These are phyloP conservation scores for Sceliomorpha sp. DNA, from an alignment of 2,888 invertebrate genomes.

Conservation along the genomic window DNA sequence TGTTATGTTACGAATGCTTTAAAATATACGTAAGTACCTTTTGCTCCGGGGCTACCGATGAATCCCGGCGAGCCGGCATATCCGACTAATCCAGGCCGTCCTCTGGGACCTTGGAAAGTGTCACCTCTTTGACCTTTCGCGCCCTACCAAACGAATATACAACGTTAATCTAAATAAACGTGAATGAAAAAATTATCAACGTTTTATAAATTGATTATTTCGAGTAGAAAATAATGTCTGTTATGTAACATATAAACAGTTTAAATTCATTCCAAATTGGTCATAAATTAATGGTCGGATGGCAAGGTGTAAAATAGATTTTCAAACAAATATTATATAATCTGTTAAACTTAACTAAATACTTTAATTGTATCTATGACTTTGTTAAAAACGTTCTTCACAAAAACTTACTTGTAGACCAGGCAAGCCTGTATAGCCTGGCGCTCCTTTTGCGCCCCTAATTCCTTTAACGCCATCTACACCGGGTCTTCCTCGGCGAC, in stretches of 20 bases:
- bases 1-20: too few relatives aligned
- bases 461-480: conserved; percentile 72
- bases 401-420: conserved; percentile 78
- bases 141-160: conserved; percentile 67
- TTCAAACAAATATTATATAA: too few relatives aligned
- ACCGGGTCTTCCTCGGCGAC: conserved; percentile 72
- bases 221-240: too few relatives aligned
- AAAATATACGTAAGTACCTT: conserved; percentile 62
- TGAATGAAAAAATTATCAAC: too few relatives aligned
- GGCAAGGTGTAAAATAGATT: too few relatives aligned
- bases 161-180: neutral
- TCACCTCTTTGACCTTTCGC: conserved; percentile 80
- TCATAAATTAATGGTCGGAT: too few relatives aligned
- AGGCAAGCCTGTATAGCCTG: conserved; percentile 81
- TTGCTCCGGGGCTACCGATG: conserved; percentile 69
- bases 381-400: too few relatives aligned
- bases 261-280: too few relatives aligned
- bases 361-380: too few relatives aligned
- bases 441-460: conserved; percentile 80
- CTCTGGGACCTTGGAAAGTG: conserved; percentile 82
- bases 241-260: too few relatives aligned
- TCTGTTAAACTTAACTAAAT: too few relatives aligned
- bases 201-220: too few relatives aligned
- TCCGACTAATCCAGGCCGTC: conserved; percentile 83
- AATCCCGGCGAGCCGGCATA: conserved; percentile 81